Evolutionary conservation across 2,888 invertebrate species (phyloP), one percentile per base, ranked within the genome.

Genomic region (Mimumesa dahlbomi): DNA sequence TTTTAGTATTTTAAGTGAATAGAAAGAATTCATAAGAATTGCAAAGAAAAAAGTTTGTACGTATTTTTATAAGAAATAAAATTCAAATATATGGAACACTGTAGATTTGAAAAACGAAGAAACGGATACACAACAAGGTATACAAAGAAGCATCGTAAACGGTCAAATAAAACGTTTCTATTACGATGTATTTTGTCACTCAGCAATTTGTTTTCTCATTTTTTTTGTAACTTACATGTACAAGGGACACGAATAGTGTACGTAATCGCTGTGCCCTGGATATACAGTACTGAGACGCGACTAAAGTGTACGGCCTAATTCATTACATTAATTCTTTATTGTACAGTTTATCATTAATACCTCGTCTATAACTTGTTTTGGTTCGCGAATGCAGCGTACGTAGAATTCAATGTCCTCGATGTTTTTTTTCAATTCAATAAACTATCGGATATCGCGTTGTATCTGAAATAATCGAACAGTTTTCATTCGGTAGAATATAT

Each of bases 311-410:
- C 62, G 65, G 61, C 40, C 61, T 72, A 76, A 74, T 58, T n/a
- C 61, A 58, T 66, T 72, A 50, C 45, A 53, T 77, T 78, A 67
- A 69, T 75, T 52, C 45, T 72, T 78, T 73, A 77, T 79, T 77
- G 75, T 82, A 80, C 69, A 80, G 40, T 74, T 75, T 66, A 62
- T 67, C 59, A 52, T 73, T 75, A 74, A 78, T 80, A 78, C 54
- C 75, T 72, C 62, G 61, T 69, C 59, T 58, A 77, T 70, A 70
- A 70, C 43, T 76, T 56, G 54, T 75, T 77, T 82, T 75, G 70
- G 73, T 80, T 80, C 72, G 58, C 42, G 43, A 57, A 65, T 59
- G 46, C 75, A 70, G 49, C 70, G 65, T 58, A 64, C 42, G 42
- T 54, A 68, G 62, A 69, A 43, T 78, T 75, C 69, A 80, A 73